Evolutionary conservation across 2,797 vertebrate species (phyloP).

Genomic region (Yasuhikotakia modesta): DNA sequence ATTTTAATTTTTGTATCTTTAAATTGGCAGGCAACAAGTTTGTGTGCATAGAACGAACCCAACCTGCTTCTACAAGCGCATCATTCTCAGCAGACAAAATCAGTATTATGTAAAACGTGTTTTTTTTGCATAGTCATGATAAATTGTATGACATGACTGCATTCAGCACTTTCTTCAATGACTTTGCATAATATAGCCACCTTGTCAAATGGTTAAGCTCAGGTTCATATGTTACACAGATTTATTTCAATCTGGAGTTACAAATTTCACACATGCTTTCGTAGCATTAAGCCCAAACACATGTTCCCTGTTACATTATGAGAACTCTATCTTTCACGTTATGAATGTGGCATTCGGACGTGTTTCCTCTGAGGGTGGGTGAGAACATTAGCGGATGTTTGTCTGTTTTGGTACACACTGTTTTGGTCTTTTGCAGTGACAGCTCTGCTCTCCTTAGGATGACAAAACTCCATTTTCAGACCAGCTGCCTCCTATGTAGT

Average conservation of each 20-base stretch:
- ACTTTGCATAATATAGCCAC: too few species aligned
- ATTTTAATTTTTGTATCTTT: background rate
- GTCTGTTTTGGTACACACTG: conserved; percentile 7
- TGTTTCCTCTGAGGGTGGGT: conserved; percentile 7
- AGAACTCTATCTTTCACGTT: background rate
- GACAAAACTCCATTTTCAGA: conserved; percentile 53
- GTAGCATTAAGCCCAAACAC: background rate
- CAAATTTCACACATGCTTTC: background rate
- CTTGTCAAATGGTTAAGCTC: too few species aligned
- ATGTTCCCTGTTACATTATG: background rate
- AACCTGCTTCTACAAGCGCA: background rate
- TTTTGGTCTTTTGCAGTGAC: conserved; percentile 27
- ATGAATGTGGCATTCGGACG: background rate
- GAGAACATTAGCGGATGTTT: conserved; percentile 1
- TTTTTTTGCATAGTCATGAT: background rate
- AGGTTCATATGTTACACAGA: background rate
- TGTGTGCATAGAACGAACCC: background rate
- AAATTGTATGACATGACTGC: background rate
- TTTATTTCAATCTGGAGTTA: background rate
- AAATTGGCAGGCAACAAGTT: background rate
- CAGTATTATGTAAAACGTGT: background rate
- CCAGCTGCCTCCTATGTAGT: conserved; percentile 53
- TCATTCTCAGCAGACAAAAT: background rate
- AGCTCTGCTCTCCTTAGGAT: conserved; percentile 21
- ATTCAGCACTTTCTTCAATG: background rate